Conservation (phyloP, 2,888 invertebrate species). For the Rhimphoctona megacephalus region DNA sequence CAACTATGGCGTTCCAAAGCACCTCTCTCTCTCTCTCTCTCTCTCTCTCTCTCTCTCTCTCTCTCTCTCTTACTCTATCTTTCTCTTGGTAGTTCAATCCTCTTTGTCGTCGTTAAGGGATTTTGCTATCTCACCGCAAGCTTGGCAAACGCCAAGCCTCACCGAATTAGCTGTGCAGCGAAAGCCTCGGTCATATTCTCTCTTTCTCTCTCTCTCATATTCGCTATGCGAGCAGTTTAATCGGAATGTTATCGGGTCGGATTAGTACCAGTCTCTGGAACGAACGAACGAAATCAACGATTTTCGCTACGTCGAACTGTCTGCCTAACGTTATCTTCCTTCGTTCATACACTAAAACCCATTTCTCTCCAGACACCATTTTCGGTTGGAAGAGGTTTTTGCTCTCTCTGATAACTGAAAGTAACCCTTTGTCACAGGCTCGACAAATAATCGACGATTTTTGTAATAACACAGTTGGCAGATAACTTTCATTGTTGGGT, state of each 20-base stretch:
- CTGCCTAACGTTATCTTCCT: slow-evolving; percentile 55
- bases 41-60: slow-evolving; percentile 5
- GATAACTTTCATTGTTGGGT: background rate
- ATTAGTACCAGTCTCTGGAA: slow-evolving; percentile 54
- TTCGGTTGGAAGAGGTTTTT: slow-evolving; percentile 9
- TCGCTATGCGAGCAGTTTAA: slow-evolving; percentile 59
- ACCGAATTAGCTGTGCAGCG: slow-evolving; percentile 61
- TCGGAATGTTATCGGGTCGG: slow-evolving; percentile 68
- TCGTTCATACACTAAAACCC: slow-evolving; percentile 25
- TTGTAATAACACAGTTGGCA: background rate
- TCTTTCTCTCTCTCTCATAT: slow-evolving; percentile 22
- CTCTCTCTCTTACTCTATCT: slow-evolving; percentile 10
- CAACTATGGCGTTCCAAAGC: slow-evolving; percentile 35
- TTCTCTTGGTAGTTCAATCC: slow-evolving; percentile 18
- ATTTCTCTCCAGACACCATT: slow-evolving; percentile 25
- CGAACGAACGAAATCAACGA: slow-evolving; percentile 41
- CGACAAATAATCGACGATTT: background rate
- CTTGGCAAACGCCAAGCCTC: slow-evolving; percentile 61
- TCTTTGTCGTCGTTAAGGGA: slow-evolving; percentile 65
- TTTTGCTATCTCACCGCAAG: slow-evolving; percentile 65
- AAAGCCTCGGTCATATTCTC: slow-evolving; percentile 46
- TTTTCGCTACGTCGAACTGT: slow-evolving; percentile 67
- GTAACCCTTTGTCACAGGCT: background rate
- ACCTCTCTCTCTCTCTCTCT: background rate
- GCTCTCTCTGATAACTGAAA: slow-evolving; percentile 4